phyloP scores from a whole-genome alignment of 2,888 invertebrate genomes.

The Nysson spinosus region DNA sequence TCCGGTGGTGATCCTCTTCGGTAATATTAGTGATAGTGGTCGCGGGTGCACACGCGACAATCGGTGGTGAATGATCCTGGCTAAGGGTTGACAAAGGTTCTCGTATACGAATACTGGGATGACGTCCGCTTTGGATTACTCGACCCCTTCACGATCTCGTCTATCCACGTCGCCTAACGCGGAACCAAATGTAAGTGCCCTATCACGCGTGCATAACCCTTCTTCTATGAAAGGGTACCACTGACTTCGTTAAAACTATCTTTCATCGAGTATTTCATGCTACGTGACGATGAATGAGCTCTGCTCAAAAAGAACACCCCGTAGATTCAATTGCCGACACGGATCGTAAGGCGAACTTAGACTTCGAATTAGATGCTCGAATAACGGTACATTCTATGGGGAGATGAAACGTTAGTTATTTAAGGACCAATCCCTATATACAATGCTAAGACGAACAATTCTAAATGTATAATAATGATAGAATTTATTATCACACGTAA shows the following conservation, averaged over 20 bases:
- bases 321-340: background rate
- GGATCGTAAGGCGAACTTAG: background rate
- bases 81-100: slow-evolving; percentile 56
- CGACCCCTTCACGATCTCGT: slow-evolving; percentile 63
- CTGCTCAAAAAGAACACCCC: background rate
- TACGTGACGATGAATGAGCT: background rate
- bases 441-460: no score
- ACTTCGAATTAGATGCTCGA: slow-evolving; percentile 5
- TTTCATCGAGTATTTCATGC: background rate
- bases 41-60: slow-evolving; percentile 56
- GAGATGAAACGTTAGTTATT: slow-evolving; percentile 25
- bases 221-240: background rate
- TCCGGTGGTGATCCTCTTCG: slow-evolving; percentile 1
- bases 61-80: slow-evolving; percentile 59
- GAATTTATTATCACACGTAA: no score
- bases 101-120: slow-evolving; percentile 62
- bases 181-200: slow-evolving; percentile 67
- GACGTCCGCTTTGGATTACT: slow-evolving; percentile 67
- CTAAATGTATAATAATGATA: no score
- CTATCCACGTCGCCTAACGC: slow-evolving; percentile 61
- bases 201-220: slow-evolving; percentile 9
- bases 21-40: slow-evolving; percentile 46
- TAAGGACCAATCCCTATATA: no score
- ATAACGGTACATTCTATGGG: slow-evolving; percentile 29
- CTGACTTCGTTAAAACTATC: background rate